Conservation (phyloP, 2,888 invertebrate genomes). For the Plebejus anna region DNA sequence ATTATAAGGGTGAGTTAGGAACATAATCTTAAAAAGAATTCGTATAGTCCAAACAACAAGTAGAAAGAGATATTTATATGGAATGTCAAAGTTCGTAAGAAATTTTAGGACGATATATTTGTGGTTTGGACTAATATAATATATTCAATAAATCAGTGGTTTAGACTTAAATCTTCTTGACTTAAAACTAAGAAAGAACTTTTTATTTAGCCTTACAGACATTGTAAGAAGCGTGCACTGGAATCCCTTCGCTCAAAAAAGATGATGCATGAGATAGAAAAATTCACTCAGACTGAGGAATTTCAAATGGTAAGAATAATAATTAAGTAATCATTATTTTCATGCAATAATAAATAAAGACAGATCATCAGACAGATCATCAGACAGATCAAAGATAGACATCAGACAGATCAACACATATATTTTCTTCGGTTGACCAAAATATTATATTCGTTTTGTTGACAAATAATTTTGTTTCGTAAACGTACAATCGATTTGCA, state of each 20-base stretch:
- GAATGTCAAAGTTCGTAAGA: too few species aligned
- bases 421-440: too few species aligned
- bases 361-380: too few species aligned
- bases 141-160: too few species aligned
- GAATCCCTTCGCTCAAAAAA: slow-evolving; percentile 31
- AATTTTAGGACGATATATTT: too few species aligned
- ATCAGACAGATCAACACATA: too few species aligned
- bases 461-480: not conserved
- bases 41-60: too few species aligned
- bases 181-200: not conserved
- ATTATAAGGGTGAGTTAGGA: not conserved
- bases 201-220: slow-evolving; percentile 46
- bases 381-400: too few species aligned
- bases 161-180: too few species aligned
- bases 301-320: slow-evolving; percentile 5
- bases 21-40: not conserved
- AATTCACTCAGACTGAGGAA: not conserved
- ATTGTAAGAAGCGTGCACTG: slow-evolving; percentile 56
- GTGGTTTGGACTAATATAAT: too few species aligned
- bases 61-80: too few species aligned
- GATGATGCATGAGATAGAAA: slow-evolving; percentile 5
- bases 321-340: not conserved
- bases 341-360: not conserved
- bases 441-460: not conserved
- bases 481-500: not conserved